A percentile compares a stretch with the other conserved stretches of the same genome.
phyloP scores from a whole-genome alignment of 2,797 vertebrate genomes.

The Hydrophis major region DNA sequence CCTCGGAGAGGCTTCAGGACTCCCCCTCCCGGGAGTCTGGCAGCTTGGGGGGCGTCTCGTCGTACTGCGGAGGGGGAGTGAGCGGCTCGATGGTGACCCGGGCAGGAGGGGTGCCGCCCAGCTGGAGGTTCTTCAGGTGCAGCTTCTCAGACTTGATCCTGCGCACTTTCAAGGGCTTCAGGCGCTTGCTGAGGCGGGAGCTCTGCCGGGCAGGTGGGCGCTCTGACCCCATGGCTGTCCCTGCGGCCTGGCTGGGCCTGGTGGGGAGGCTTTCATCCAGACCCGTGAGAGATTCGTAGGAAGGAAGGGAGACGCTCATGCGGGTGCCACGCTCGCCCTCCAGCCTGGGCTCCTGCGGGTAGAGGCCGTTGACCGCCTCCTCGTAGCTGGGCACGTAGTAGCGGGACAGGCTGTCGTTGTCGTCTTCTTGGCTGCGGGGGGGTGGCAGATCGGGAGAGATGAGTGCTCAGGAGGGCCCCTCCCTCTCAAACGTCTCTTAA shows the following conservation, averaged over 20 bases:
- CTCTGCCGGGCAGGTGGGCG: slow-evolving; percentile 67
- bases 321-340: slow-evolving; percentile 73
- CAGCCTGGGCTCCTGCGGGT: slow-evolving; percentile 69
- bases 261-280: slow-evolving; percentile 67
- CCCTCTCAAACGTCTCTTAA: background rate
- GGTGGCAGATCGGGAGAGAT: background rate
- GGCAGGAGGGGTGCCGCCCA: slow-evolving; percentile 71
- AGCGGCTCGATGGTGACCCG: slow-evolving; percentile 88
- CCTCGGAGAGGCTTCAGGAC: slow-evolving; percentile 14
- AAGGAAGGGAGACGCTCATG: slow-evolving; percentile 84
- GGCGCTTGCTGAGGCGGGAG: slow-evolving; percentile 80
- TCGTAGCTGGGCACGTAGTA: slow-evolving; percentile 92
- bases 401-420: slow-evolving; percentile 49
- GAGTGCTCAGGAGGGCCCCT: background rate
- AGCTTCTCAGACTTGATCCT: slow-evolving; percentile 96
- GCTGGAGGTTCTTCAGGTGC: slow-evolving; percentile 87
- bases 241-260: rapidly evolving
- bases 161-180: slow-evolving; percentile 86
- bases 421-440: slow-evolving; percentile 68
- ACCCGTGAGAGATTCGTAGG: slow-evolving; percentile 89
- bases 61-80: slow-evolving; percentile 90
- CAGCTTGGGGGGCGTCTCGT: slow-evolving; percentile 73
- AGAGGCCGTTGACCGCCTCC: slow-evolving; percentile 81
- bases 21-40: slow-evolving; percentile 46
- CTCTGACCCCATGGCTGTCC: slow-evolving; percentile 21